Conservation (phyloP, 1,140 invertebrate genomes). For the Drosophila azteca region DNA sequence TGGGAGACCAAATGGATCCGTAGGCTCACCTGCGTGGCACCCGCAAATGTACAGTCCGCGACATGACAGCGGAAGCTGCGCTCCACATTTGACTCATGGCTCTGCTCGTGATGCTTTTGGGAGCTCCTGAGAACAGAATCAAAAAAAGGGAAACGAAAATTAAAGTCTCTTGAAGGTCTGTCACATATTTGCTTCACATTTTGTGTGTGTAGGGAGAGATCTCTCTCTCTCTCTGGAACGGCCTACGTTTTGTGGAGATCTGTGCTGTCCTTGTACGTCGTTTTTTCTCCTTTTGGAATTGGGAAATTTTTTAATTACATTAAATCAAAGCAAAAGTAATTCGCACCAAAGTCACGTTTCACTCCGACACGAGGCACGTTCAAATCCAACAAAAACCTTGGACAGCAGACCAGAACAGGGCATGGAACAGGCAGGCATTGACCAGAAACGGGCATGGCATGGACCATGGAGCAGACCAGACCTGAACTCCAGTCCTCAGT, state of each 20-base stretch:
- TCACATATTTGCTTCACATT: constrained; percentile 20
- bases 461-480: too few relatives aligned
- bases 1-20: constrained; percentile 65
- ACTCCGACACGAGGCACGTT: constrained; percentile 57
- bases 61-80: constrained; percentile 42
- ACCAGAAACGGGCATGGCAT: not conserved
- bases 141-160: constrained; percentile 13
- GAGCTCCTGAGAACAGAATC: constrained; percentile 48
- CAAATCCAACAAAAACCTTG: constrained; percentile 26
- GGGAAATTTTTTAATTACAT: constrained; percentile 79
- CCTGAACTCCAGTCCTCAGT: constrained; percentile 21
- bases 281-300: constrained; percentile 43
- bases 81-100: constrained; percentile 29
- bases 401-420: constrained; percentile 12
- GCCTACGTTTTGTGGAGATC: not conserved
- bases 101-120: constrained; percentile 53
- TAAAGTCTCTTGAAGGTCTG: constrained; percentile 9
- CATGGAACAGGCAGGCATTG: constrained; percentile 3
- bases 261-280: not conserved
- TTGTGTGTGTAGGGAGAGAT: not conserved
- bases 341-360: constrained; percentile 80
- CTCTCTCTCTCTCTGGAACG: constrained; percentile 5
- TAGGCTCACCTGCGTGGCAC: constrained; percentile 46
- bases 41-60: constrained; percentile 55
- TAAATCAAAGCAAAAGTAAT: constrained; percentile 82